Evolutionary conservation across 2,113 vertebrate species (phyloP), one percentile per base, ranked within the genome.

Genomic region (Gallinago undulata): DNA sequence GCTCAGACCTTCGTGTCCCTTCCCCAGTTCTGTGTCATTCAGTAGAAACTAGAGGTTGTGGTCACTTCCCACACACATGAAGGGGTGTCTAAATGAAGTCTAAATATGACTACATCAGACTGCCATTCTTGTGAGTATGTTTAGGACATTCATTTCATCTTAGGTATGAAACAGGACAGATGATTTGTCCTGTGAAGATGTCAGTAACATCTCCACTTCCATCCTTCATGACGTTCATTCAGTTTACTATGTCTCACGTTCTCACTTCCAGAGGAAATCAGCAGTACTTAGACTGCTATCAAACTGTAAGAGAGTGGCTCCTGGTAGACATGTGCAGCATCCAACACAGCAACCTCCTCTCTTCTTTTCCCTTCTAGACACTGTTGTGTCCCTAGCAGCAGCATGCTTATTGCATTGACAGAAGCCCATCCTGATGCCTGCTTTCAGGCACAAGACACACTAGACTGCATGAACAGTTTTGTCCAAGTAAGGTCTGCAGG

Each of bases 121-220:
- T 31, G 2, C 10, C 24, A 3, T 60, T 66, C 30, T 30, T 3
- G 0, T 35, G 5, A 2, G 2, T 5, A 13, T 10, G 3, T 50
- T 3, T 63, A 57, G 1, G 7, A 62, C 5, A 39, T 60, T 45
- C 0, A 1, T 47, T 75, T 63, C 4, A 10, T 53, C 8, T 30
- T 10, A 15, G 5, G 16, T 50, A 1, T 12, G 16, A 64, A 19
- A 79, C 39, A 76, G 4, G 19, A 2, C 4, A 45, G 25, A 28
- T 17, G 13, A 13, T 63, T 43, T 90, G 3, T 10, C 4, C 19
- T 13, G 2, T 33, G 39, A 35, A 77, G 8, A 2, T 25, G 7
- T 51, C 25, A 55, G 30, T 28, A 70, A 33, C 6, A 77, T 53
- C 30, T 81, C 33, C 6, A 15, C 8, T 83, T 79, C 8, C 7